Evolutionary conservation across 2,113 vertebrate genomes (phyloP).

Genomic region (Heterocephalus glaber): DNA sequence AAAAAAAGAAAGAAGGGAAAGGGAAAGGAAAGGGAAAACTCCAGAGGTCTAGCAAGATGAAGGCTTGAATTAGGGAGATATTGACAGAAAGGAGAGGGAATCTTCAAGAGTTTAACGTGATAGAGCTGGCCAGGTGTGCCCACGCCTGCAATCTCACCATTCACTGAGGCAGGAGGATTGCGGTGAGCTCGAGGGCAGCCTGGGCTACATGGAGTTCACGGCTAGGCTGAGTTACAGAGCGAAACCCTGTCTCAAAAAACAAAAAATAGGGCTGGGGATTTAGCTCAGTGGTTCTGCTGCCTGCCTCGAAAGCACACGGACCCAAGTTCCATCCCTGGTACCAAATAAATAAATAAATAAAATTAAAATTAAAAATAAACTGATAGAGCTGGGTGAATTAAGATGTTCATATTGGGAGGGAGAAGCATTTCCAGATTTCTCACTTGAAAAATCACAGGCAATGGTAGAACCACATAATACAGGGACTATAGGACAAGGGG

Average conservation of each 20-base stretch:
- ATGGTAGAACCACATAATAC: not conserved
- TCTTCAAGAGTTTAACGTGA: not conserved
- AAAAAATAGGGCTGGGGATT: too few species aligned
- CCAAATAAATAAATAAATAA: too few species aligned
- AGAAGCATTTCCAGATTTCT: not conserved
- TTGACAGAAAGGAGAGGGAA: not conserved
- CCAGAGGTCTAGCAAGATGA: not conserved
- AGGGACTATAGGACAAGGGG: constrained; percentile 4
- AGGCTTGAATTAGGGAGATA: not conserved
- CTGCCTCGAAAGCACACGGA: too few species aligned
- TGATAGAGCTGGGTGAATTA: not conserved
- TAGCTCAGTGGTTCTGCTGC: too few species aligned
- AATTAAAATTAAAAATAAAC: not conserved
- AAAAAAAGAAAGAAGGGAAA: too few species aligned
- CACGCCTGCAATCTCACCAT: not conserved
- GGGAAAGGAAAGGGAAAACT: not conserved
- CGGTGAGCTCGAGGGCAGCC: not conserved
- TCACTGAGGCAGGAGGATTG: not conserved
- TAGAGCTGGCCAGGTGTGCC: not conserved
- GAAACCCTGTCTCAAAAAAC: not conserved
- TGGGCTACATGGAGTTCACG: not conserved
- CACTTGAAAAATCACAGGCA: not conserved
- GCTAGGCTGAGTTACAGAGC: not conserved
- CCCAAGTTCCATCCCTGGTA: too few species aligned
- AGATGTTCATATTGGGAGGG: not conserved